phyloP scores from a whole-genome alignment of 2,888 invertebrate species.

The Cephonodes hylas region DNA sequence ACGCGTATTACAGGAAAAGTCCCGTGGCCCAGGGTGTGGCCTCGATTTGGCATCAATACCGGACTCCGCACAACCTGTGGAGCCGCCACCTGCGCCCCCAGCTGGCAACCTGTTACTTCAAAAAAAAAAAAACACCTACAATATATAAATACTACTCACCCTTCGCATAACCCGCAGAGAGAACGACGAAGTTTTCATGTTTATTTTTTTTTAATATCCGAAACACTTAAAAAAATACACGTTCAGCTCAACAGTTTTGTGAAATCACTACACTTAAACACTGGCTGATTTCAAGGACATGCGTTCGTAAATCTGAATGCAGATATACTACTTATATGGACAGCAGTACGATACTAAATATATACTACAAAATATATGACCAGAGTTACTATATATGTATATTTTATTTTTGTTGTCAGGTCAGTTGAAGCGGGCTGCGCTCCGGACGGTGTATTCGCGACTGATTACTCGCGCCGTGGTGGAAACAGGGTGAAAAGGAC shows the following conservation, averaged over 20 bases:
- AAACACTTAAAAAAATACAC: conserved; percentile 35
- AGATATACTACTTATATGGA: not conserved
- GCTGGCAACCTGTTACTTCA: conserved; percentile 31
- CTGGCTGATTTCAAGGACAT: conserved; percentile 29
- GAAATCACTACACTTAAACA: conserved; percentile 28
- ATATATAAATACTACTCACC: conserved; percentile 77
- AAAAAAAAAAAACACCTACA: conserved; percentile 6
- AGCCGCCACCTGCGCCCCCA: conserved; percentile 21
- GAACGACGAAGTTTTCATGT: conserved; percentile 90
- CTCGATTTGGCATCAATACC: conserved; percentile 9
- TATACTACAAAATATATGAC: conserved; percentile 20
- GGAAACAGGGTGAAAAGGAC: conserved; percentile 76
- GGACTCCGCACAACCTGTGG: conserved; percentile 29
- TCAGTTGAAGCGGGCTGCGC: conserved; percentile 53
- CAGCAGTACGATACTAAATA: conserved; percentile 20
- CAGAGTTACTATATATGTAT: conserved; percentile 21
- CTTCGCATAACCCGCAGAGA: conserved; percentile 89
- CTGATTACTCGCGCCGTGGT: conserved; percentile 65
- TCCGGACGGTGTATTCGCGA: conserved; percentile 74
- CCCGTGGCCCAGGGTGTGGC: conserved; percentile 12
- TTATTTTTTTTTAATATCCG: conserved; percentile 56
- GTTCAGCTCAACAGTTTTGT: conserved; percentile 22
- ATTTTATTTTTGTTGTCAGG: conserved; percentile 9
- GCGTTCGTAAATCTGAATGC: not conserved
- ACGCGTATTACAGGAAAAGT: not conserved